Percentiles rank a stretch among this genome's conserved stretches.
Evolutionary conservation across 1,140 invertebrate genomes (phyloP).

Genomic region (Drosophila littoralis): DNA sequence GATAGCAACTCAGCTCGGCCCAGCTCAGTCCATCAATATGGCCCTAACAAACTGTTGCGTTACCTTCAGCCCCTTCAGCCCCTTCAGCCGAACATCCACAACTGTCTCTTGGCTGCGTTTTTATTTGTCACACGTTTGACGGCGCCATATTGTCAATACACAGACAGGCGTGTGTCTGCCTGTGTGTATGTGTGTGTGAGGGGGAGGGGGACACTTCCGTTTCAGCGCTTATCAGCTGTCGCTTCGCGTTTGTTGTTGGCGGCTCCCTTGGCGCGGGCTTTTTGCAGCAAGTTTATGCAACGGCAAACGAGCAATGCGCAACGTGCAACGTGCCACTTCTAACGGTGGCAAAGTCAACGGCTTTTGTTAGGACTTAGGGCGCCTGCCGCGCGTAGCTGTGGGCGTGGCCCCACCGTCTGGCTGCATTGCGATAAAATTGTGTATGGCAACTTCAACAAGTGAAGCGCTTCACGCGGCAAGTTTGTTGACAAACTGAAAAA

Average conservation of each 20-base stretch:
- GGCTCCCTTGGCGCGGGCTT: slow-evolving; percentile 56
- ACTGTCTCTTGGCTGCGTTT: slow-evolving; percentile 47
- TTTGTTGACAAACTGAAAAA: slow-evolving; percentile 79
- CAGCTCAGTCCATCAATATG: slow-evolving; percentile 62
- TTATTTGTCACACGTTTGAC: slow-evolving; percentile 53
- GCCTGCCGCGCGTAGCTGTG: slow-evolving; percentile 14
- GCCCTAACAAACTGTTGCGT: slow-evolving; percentile 64
- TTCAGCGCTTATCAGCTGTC: slow-evolving; percentile 66
- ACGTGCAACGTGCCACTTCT: slow-evolving; percentile 39
- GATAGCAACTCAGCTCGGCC: slow-evolving; percentile 55
- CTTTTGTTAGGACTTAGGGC: slow-evolving; percentile 61
- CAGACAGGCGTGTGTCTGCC: background rate
- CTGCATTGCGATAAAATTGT: slow-evolving; percentile 67
- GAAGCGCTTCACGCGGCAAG: slow-evolving; percentile 38
- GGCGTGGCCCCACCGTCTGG: slow-evolving; percentile 50
- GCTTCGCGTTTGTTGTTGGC: slow-evolving; percentile 57
- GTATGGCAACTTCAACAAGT: slow-evolving; percentile 59
- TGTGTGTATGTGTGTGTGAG: slow-evolving; percentile 6
- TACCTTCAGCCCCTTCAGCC: slow-evolving; percentile 3
- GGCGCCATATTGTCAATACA: slow-evolving; percentile 50
- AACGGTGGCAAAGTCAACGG: slow-evolving; percentile 57
- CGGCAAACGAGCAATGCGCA: slow-evolving; percentile 40
- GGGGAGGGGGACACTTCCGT: slow-evolving; percentile 56
- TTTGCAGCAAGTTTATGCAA: slow-evolving; percentile 72
- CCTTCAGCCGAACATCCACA: background rate